phyloP scores from a whole-genome alignment of 2,113 vertebrate species.

The Nettapus auritus region DNA sequence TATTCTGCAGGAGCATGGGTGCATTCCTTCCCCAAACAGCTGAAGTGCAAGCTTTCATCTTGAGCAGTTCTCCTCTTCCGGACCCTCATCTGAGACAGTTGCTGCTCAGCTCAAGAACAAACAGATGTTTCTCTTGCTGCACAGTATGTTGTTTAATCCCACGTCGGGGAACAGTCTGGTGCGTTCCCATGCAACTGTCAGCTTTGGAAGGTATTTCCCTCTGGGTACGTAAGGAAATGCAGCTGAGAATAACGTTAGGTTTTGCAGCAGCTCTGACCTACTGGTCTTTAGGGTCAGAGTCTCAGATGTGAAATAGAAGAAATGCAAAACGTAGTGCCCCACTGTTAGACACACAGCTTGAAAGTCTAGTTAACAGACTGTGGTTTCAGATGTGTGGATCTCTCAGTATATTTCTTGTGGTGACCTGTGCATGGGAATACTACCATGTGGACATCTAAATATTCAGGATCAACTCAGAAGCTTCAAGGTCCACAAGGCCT shows the following conservation, averaged over 20 bases:
- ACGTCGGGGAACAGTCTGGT: slow-evolving; percentile 16
- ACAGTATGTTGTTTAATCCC: slow-evolving; percentile 50
- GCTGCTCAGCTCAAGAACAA: slow-evolving; percentile 46
- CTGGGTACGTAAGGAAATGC: neutral
- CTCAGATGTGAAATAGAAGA: neutral
- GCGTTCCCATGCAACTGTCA: slow-evolving; percentile 13
- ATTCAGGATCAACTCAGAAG: neutral
- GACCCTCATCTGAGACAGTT: neutral
- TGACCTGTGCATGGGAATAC: neutral
- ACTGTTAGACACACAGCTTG: neutral
- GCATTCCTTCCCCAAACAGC: slow-evolving; percentile 7
- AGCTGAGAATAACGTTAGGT: neutral
- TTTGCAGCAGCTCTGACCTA: neutral
- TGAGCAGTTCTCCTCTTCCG: neutral
- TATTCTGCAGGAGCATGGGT: neutral
- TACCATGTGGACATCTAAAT: neutral
- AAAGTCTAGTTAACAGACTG: neutral
- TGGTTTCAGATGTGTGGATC: neutral
- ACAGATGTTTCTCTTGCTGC: slow-evolving; percentile 51
- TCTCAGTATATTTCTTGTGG: neutral
- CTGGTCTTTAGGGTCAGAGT: neutral
- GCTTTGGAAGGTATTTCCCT: slow-evolving; percentile 5
- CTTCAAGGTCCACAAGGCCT: neutral
- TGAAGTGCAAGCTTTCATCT: slow-evolving; percentile 20
- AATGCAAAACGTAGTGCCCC: neutral